phyloP scores from a whole-genome alignment of 2,797 vertebrate genomes.

The Otus scops region DNA sequence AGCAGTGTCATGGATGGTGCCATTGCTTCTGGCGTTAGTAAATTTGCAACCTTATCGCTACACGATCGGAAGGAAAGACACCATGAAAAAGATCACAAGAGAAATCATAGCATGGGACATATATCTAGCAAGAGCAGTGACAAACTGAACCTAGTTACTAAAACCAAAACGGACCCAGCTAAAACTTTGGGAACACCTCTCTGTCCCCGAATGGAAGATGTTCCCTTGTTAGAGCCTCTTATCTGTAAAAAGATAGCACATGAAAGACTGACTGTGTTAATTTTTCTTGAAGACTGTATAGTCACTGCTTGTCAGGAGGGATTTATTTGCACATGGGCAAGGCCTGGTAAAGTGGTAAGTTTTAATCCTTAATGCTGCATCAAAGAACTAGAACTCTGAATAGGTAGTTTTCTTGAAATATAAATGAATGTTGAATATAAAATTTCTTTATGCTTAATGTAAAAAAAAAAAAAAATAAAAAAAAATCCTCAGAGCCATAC shows the following conservation, averaged over 20 bases:
- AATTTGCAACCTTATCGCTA: conserved; percentile 94
- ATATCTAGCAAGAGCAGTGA: conserved; percentile 99
- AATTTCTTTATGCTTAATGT: conserved; percentile 80
- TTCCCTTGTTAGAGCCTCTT: conserved; percentile 96
- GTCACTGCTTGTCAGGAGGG: conserved; percentile 99
- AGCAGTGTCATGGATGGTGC: conserved; percentile 87
- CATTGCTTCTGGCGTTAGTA: conserved; percentile 90
- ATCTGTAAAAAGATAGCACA: conserved; percentile 99
- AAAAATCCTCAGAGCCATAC: conserved; percentile 81
- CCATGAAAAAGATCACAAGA: conserved; percentile 97
- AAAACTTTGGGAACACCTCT: conserved; percentile 94
- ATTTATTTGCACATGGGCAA: conserved; percentile 99
- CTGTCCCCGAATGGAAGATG: conserved; percentile 96
- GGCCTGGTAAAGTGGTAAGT: conserved; percentile 99
- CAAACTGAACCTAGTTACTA: conserved; percentile 94
- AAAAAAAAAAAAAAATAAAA: conserved; percentile 58
- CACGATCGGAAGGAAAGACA: conserved; percentile 96
- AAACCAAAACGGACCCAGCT: conserved; percentile 93
- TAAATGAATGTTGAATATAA: conserved; percentile 79
- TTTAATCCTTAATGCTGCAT: conserved; percentile 85
- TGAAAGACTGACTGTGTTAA: conserved; percentile 96
- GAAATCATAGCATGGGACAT: conserved; percentile 98
- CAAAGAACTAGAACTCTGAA: conserved; percentile 75
- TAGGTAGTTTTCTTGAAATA: conserved; percentile 76
- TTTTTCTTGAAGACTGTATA: conserved; percentile 99